Percentiles rank a stretch among this genome's conserved stretches.
phyloP scores from a whole-genome alignment of 2,797 vertebrate species.

The Loris lydekkerianus region DNA sequence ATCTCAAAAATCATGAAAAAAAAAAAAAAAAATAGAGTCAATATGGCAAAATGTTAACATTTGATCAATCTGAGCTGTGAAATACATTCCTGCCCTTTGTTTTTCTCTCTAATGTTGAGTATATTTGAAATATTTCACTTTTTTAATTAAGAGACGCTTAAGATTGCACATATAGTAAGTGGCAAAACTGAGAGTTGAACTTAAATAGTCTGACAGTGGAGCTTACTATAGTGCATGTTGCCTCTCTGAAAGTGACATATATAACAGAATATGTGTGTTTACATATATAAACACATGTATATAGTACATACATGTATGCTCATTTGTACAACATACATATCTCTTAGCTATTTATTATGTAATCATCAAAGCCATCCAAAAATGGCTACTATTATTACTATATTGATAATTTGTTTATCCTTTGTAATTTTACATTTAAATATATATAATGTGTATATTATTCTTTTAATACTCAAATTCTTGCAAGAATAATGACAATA shows the following conservation, averaged over 20 bases:
- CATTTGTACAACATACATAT: background rate
- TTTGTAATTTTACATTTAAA: background rate
- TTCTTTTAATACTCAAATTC: background rate
- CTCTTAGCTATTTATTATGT: background rate
- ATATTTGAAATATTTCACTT: slow-evolving; percentile 43
- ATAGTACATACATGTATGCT: background rate
- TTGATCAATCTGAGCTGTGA: background rate
- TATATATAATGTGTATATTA: background rate
- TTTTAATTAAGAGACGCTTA: slow-evolving; percentile 38
- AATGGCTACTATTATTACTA: background rate
- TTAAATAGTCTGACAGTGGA: background rate
- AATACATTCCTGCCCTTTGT: background rate
- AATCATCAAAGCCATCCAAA: background rate
- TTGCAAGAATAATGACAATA: background rate
- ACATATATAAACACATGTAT: background rate
- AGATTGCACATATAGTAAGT: background rate
- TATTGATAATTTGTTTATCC: background rate
- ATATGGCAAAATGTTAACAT: background rate
- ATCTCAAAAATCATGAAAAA: background rate
- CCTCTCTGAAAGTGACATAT: background rate
- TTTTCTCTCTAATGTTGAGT: background rate
- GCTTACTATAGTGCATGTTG: background rate
- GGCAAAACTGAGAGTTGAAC: background rate
- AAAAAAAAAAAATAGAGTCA: background rate
- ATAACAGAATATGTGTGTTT: background rate